A percentile compares a stretch with the other conserved stretches of the same genome.
Evolutionary conservation across 2,113 vertebrate genomes (phyloP).

Genomic region (Melanerpes aurifrons): DNA sequence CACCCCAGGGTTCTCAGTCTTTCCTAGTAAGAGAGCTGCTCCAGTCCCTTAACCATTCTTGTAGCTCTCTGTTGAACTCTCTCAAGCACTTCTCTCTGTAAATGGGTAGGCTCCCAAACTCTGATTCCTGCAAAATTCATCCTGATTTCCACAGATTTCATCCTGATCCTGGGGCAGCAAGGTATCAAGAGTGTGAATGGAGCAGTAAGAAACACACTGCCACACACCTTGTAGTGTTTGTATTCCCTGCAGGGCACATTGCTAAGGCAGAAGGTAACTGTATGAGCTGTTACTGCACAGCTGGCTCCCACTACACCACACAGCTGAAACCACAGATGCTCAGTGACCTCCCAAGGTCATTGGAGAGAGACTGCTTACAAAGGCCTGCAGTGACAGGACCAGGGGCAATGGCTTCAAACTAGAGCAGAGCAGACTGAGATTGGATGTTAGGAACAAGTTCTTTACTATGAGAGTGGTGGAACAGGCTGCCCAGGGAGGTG

Average conservation of each 20-base stretch:
- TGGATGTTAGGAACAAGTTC: too few relatives aligned
- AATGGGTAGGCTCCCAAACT: neutral
- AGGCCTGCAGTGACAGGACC: too few relatives aligned
- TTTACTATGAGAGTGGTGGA: too few relatives aligned
- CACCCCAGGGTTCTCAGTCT: too few relatives aligned
- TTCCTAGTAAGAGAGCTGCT: too few relatives aligned
- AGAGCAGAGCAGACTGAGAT: too few relatives aligned
- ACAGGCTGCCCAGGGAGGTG: too few relatives aligned
- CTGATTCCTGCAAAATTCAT: neutral
- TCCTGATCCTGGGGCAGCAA: neutral
- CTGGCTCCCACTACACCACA: neutral
- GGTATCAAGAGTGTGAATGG: rapidly evolving
- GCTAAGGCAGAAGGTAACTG: neutral
- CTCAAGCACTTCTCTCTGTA: neutral
- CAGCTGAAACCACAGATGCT: neutral
- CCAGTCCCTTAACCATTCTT: too few relatives aligned
- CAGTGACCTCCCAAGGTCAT: neutral
- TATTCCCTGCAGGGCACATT: neutral
- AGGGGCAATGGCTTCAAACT: too few relatives aligned
- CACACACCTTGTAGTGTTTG: neutral
- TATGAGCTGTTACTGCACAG: neutral
- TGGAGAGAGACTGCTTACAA: too few relatives aligned
- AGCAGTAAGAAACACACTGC: neutral
- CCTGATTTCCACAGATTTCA: neutral
- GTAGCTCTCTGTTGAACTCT: too few relatives aligned